phyloP scores from a whole-genome alignment of 2,113 vertebrate species.

The Esox niger region DNA sequence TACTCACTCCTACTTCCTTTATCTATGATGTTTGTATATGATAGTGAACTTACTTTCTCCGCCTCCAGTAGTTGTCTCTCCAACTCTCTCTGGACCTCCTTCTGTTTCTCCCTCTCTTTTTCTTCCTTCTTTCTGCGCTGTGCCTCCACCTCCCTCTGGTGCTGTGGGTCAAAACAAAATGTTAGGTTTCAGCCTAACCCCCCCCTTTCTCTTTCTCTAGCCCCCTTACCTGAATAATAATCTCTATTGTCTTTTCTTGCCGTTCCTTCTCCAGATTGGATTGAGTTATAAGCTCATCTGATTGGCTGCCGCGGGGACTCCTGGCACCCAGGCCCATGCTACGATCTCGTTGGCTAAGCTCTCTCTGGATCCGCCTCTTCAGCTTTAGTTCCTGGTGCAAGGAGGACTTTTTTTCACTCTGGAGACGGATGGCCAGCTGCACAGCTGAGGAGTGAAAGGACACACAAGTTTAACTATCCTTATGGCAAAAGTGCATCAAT shows the following conservation, averaged over 20 bases:
- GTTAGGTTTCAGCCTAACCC: not conserved
- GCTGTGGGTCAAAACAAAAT: conserved; percentile 46
- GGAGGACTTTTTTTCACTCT: conserved; percentile 60
- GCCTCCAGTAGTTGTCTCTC: conserved; percentile 73
- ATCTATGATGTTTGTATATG: too few species aligned
- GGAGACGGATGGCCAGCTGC: conserved; percentile 68
- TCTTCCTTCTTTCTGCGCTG: conserved; percentile 64
- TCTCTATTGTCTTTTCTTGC: conserved; percentile 69
- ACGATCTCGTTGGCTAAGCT: conserved; percentile 52
- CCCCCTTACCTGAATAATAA: conserved; percentile 68
- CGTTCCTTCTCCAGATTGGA: conserved; percentile 63
- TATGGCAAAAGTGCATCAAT: too few species aligned
- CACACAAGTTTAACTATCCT: too few species aligned
- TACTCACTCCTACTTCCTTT: too few species aligned
- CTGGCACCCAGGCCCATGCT: conserved; percentile 50
- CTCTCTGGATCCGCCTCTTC: conserved; percentile 65
- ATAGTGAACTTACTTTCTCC: conserved; percentile 62
- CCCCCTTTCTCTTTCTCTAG: not conserved
- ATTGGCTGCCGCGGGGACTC: conserved; percentile 61
- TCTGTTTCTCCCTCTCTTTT: conserved; percentile 62
- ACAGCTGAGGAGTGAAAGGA: conserved; percentile 51
- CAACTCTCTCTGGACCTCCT: conserved; percentile 68
- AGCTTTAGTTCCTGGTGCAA: conserved; percentile 70
- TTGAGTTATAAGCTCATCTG: conserved; percentile 49
- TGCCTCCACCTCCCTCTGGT: conserved; percentile 67